Evolutionary conservation across 2,797 vertebrate genomes (phyloP).

Genomic region (Hypotaenidia philippensis): DNA sequence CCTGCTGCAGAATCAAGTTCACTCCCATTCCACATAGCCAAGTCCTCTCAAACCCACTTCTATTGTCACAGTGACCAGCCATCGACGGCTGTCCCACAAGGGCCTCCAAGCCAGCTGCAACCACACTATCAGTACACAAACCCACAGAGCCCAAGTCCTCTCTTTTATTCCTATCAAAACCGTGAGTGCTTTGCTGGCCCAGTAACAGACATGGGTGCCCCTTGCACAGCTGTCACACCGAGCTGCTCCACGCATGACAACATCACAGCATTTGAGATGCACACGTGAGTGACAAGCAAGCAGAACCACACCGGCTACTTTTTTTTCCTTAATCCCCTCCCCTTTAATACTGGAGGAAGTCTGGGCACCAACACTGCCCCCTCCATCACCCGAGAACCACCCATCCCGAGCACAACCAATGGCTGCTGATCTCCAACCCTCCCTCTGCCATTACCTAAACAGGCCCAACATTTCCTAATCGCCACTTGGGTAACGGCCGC

Average conservation of each 20-base stretch:
- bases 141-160: background rate
- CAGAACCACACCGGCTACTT: background rate
- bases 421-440: constrained; percentile 80
- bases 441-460: constrained; percentile 82
- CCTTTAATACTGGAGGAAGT: background rate
- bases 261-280: background rate
- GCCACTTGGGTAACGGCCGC: background rate
- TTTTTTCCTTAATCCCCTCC: no score
- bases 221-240: background rate
- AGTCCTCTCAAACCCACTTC: accelerated
- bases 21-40: background rate
- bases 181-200: background rate
- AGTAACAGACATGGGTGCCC: accelerated
- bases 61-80: background rate
- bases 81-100: background rate
- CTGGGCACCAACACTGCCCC: constrained; percentile 72
- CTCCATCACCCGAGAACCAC: constrained; percentile 85
- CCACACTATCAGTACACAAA: accelerated
- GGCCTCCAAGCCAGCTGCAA: background rate
- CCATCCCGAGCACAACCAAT: constrained; percentile 89
- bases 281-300: background rate
- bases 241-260: background rate
- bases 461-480: constrained; percentile 71
- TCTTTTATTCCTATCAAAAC: background rate
- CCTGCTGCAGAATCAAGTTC: accelerated